Percentiles rank a stretch among this genome's conserved stretches.
Evolutionary conservation across 2,113 vertebrate species (phyloP).

Genomic region (Girardinichthys multiradiatus): DNA sequence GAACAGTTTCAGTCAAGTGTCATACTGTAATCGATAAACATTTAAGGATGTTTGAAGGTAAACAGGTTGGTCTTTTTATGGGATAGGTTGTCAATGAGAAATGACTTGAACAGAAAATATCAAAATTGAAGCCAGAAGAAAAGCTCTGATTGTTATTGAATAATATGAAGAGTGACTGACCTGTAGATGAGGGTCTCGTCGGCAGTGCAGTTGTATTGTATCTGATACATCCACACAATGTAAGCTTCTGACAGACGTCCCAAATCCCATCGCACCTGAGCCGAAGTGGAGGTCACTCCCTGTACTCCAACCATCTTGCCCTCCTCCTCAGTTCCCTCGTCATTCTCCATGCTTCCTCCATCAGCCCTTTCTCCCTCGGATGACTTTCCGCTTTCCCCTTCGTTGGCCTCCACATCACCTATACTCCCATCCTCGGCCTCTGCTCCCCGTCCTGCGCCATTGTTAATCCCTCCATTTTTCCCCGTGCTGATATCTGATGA

Average conservation of each 20-base stretch:
- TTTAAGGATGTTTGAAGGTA: conserved; percentile 51
- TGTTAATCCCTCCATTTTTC: conserved; percentile 75
- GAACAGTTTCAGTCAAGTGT: conserved; percentile 37
- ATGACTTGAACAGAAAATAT: not conserved
- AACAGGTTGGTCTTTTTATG: conserved; percentile 13
- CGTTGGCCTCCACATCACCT: conserved; percentile 38
- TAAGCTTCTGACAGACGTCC: conserved; percentile 76
- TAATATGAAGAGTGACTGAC: conserved; percentile 54
- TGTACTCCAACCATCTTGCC: conserved; percentile 80
- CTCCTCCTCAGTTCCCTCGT: conserved; percentile 54
- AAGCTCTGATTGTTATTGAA: not conserved
- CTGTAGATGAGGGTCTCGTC: conserved; percentile 83
- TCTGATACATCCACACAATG: conserved; percentile 85
- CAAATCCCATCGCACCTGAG: conserved; percentile 87
- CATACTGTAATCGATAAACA: conserved; percentile 59
- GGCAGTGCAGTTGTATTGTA: conserved; percentile 82
- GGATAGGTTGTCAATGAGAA: not conserved
- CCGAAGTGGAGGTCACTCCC: conserved; percentile 86
- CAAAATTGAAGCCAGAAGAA: not conserved
- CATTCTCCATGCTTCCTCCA: conserved; percentile 56
- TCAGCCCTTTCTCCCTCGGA: conserved; percentile 55
- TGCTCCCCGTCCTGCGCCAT: conserved; percentile 45
- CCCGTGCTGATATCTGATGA: conserved; percentile 78
- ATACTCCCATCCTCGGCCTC: conserved; percentile 57
- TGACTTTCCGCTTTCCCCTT: conserved; percentile 31